Evolutionary conservation across 2,113 vertebrate genomes (phyloP).

Genomic region (Malurus melanocephalus): DNA sequence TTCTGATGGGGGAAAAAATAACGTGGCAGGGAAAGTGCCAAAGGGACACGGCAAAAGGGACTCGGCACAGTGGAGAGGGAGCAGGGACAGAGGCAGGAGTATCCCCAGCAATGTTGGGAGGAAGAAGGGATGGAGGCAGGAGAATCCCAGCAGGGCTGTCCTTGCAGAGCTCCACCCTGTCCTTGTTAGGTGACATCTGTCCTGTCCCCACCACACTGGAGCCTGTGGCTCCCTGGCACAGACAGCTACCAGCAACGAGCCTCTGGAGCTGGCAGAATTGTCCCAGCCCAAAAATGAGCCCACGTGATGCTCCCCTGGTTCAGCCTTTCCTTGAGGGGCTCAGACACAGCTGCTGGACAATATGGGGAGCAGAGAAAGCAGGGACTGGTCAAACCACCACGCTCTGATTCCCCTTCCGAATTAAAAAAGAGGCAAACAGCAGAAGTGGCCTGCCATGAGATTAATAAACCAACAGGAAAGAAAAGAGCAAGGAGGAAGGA

Average conservation of each 20-base stretch:
- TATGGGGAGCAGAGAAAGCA: neutral
- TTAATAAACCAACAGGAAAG: neutral
- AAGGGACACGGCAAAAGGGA: neutral
- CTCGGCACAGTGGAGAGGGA: neutral
- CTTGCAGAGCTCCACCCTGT: neutral
- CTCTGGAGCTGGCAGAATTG: neutral
- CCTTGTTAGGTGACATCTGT: neutral
- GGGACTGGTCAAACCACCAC: neutral
- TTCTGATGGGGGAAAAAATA: neutral
- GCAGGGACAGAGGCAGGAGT: neutral
- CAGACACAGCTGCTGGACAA: neutral
- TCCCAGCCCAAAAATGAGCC: neutral
- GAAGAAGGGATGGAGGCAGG: neutral
- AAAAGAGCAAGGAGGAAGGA: neutral
- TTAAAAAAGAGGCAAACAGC: neutral
- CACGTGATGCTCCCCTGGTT: neutral
- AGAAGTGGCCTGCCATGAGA: neutral
- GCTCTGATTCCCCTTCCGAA: rapidly evolving
- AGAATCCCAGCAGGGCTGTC: neutral
- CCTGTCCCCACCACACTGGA: neutral
- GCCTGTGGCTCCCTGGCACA: rapidly evolving
- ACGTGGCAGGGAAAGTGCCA: neutral
- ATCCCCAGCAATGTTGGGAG: neutral
- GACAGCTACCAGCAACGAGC: neutral
- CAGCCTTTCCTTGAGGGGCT: neutral